Evolutionary conservation across 2,888 invertebrate genomes (phyloP).

Genomic region (Sipha maydis): DNA sequence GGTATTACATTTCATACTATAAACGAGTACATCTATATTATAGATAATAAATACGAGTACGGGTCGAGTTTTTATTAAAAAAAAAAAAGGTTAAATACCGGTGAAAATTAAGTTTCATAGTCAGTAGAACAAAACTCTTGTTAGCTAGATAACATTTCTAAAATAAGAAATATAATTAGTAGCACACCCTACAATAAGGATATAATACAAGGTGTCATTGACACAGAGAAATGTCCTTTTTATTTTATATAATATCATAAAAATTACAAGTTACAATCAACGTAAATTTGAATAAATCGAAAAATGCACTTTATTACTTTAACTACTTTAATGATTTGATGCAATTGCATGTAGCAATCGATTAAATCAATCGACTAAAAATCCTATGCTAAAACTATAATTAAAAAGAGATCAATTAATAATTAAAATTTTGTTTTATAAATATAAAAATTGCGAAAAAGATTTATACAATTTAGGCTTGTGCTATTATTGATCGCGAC

Average conservation of each 20-base stretch:
- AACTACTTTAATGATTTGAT: too few species aligned
- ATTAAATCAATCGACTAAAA: too few species aligned
- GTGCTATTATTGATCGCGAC: neutral
- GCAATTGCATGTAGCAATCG: too few species aligned
- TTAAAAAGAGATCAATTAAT: too few species aligned
- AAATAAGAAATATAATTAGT: neutral
- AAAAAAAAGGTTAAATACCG: neutral
- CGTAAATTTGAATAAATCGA: too few species aligned
- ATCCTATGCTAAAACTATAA: too few species aligned
- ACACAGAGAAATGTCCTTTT: too few species aligned
- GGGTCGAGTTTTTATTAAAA: neutral
- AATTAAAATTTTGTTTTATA: too few species aligned
- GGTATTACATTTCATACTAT: constrained; percentile 13
- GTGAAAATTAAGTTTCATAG: constrained; percentile 3
- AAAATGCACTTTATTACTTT: too few species aligned
- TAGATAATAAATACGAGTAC: neutral
- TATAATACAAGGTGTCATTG: neutral
- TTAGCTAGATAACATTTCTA: neutral
- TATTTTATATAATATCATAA: too few species aligned
- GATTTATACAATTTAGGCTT: neutral
- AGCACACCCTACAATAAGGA: neutral
- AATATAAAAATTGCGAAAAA: neutral
- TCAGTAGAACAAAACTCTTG: too few species aligned
- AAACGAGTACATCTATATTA: neutral
- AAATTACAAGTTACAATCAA: too few species aligned